These are phyloP conservation scores for Diadumene lineata DNA, from an alignment of 92 coral and sea anemone species.

Conservation along the genomic window DNA sequence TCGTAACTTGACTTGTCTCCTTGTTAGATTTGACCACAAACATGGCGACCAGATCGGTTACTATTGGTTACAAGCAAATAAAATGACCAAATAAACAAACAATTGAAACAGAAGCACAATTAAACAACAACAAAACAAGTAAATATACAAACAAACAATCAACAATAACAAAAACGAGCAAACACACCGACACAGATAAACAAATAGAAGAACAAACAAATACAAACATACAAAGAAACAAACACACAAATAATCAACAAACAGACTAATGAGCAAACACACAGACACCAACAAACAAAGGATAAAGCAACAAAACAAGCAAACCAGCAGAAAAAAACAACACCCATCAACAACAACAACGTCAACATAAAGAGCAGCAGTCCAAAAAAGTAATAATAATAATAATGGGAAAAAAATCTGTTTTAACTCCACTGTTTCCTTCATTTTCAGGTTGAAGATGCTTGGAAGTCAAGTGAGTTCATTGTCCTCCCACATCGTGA, in stretches of 20 bases:
- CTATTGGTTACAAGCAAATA: too few species aligned
- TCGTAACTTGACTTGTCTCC: too few species aligned
- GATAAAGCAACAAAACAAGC: neutral
- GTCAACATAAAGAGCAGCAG: neutral
- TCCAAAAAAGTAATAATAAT: too few species aligned
- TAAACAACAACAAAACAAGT: too few species aligned
- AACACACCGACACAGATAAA: neutral
- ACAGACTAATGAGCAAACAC: neutral
- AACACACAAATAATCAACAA: neutral
- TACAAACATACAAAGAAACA: neutral
- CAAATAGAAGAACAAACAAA: neutral
- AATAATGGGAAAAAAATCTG: too few species aligned
- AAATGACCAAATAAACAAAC: too few species aligned
- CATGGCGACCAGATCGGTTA: too few species aligned
- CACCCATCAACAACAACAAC: neutral
- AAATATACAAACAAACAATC: too few species aligned
- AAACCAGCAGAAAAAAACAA: neutral
- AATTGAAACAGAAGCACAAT: too few species aligned
- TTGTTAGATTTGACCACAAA: too few species aligned
- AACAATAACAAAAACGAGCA: neutral
- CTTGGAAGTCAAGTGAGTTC: constrained; percentile 97
- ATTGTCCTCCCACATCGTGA: constrained; percentile 97
- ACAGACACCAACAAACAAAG: neutral
- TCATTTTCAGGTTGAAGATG: constrained; percentile 77
- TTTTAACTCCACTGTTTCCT: too few species aligned